phyloP scores from a whole-genome alignment of 2,888 invertebrate genomes.

The Synanthedon formicaeformis region DNA sequence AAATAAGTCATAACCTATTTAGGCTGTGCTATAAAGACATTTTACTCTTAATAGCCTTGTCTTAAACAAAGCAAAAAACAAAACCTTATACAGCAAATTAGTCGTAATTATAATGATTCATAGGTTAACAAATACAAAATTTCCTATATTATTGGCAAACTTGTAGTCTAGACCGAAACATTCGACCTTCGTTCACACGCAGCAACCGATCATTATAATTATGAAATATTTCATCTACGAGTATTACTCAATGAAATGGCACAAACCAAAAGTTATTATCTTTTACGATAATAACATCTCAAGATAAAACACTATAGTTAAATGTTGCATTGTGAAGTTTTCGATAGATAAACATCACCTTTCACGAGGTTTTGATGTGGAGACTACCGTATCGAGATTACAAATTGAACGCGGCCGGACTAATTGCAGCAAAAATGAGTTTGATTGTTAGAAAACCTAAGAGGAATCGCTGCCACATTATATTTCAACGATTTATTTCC shows the following conservation, averaged over 20 bases:
- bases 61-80: no score
- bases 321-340: slow-evolving; percentile 3
- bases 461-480: not conserved
- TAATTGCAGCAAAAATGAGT: slow-evolving; percentile 1
- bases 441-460: not conserved
- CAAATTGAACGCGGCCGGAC: not conserved
- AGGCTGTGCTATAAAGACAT: no score
- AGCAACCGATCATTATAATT: not conserved
- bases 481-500: slow-evolving; percentile 26
- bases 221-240: not conserved
- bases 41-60: no score
- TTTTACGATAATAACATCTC: slow-evolving; percentile 7
- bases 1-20: no score
- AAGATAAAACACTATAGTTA: slow-evolving; percentile 4
- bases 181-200: not conserved
- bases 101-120: no score
- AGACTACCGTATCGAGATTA: slow-evolving; percentile 1
- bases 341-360: slow-evolving; percentile 2
- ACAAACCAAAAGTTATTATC: not conserved
- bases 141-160: not conserved
- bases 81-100: no score
- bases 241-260: not conserved
- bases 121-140: not conserved
- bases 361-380: slow-evolving; percentile 1
- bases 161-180: not conserved